phyloP scores from a whole-genome alignment of 1,140 invertebrate species.

The Cephus cinctus region DNA sequence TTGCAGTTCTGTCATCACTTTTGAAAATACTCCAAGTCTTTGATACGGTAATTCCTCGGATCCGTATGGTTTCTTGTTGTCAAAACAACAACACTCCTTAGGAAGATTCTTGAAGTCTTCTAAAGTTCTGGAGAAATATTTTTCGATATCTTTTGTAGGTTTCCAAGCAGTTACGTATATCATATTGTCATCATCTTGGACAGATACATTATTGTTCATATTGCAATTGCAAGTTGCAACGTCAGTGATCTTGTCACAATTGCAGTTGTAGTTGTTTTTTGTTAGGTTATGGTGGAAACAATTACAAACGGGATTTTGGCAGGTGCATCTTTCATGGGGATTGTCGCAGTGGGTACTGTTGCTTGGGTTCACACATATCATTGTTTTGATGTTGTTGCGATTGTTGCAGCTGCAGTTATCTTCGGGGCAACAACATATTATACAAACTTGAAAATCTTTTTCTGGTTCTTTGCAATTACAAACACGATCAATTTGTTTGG shows the following conservation, averaged over 20 bases:
- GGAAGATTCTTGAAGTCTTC: conserved; percentile 2
- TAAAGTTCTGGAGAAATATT: conserved; percentile 24
- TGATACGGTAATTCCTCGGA: conserved; percentile 32
- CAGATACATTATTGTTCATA: conserved; percentile 13
- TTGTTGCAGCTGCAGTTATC: conserved; percentile 3
- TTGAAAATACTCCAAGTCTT: conserved; percentile 29
- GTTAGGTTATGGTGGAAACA: conserved; percentile 24
- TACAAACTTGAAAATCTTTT: conserved; percentile 4
- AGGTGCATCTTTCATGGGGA: conserved; percentile 24
- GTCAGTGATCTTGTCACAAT: background rate
- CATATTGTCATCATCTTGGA: conserved; percentile 14
- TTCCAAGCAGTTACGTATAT: conserved; percentile 31
- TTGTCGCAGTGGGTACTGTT: conserved; percentile 33
- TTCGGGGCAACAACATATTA: conserved; percentile 2
- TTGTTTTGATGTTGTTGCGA: conserved; percentile 8
- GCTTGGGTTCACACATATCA: conserved; percentile 32
- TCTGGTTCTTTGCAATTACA: conserved; percentile 4
- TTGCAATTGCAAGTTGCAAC: background rate
- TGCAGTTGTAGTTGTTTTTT: conserved; percentile 22
- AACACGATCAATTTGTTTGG: background rate
- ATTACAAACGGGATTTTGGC: conserved; percentile 21
- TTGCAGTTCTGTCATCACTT: conserved; percentile 41
- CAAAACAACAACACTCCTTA: conserved; percentile 19
- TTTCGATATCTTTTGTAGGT: conserved; percentile 20
- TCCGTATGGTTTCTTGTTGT: conserved; percentile 19